Evolutionary conservation across 1,140 invertebrate genomes (phyloP), one percentile per base, ranked within the genome.

Genomic region (Melitaea cinxia): DNA sequence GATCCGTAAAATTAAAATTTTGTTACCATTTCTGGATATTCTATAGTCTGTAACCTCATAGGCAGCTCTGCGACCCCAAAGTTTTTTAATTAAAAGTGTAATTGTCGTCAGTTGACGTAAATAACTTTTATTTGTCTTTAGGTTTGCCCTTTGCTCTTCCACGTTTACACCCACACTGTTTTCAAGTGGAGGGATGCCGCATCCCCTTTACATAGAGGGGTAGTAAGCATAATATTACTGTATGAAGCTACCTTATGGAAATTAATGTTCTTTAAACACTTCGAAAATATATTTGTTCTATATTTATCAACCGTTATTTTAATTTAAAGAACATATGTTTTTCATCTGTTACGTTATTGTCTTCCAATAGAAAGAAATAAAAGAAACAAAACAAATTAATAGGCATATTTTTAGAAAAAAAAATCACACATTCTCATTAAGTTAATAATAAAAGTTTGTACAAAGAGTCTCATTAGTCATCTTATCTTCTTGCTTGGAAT

Each of bases 121-220:
- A 58, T 58, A 58, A 47, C 37, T 45, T 58, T 58, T 58, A 47
- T 58, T 58, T 35, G 55, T 39, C 37, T 39, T 58, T 24, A 42
- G 39, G 55, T 63, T 63, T 63, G 60, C 55, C 55, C 60, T 55
- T 63, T 63, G 35, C 50, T 21, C 50, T 54, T 63, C 39, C 52
- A 35, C 37, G 19, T 54, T 63, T 47, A 47, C 60, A 63, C 60
- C 60, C 37, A 62, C 60, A 52, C 23, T 26, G n/a, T 6, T 58
- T 58, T 58, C 42, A 47, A 42, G 50, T 58, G 39, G 24, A 63
- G 52, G 60, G 60, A 37, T 42, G 14, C 56, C 21, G 35, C 52
- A 6, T 57, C 28, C 54, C 63, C 63, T 14, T 47, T 53, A 47
- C 53, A 65, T 52, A 59, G 56, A 56, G 63, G 35, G 37, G 63